Base-by-base conservation (phyloP, 2,888 invertebrate genomes). In the Cylindroiulus punctatus region DNA sequence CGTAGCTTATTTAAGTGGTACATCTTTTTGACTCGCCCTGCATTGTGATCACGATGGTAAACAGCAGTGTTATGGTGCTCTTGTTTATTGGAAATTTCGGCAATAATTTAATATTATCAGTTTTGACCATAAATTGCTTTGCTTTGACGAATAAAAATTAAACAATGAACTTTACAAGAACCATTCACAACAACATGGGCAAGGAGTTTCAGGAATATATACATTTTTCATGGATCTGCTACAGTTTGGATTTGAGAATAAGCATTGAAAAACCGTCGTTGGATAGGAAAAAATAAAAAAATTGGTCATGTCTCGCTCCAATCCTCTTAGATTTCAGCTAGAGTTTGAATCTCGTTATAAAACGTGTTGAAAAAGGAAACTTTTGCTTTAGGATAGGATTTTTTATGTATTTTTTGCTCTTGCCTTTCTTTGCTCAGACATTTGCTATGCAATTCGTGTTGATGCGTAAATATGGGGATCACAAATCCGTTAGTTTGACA, bases 381-480 rank as follows among this genome's bases (percentile, higher is more conserved):
- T 57, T 57, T 57, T 57, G 57, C 57, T n/a, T 5, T n/a, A 47
- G 57, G 57, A 57, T 57, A n/a, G 19, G 57, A 57, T 57, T 57
- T 57, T 57, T 57, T 57, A 19, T 7, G 7, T n/a, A n/a, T 57
- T 57, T 57, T 57, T 57, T 57, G 57, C 57, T n/a, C 57, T 4
- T 57, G 57, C 19, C 19, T 57, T 57, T 22, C 57, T 5, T 57
- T n/a, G 57, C n/a, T 57, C 57, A 19, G 57, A n/a, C 19, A 57
- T 57, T 57, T 57, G 19, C 57, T 57, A 57, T 57, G 57, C 57
- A 57, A 57, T 57, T 57, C 57, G 57, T 57, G 57, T 57, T 57
- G 57, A 57, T 57, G 57, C 57, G 57, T 57, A 57, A 57, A 57
- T 57, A 57, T 57, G n/a, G n/a, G 57, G 57, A 57, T 57, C 57